Evolutionary conservation across 1,140 invertebrate species (phyloP).

Genomic region (Wasmannia auropunctata): DNA sequence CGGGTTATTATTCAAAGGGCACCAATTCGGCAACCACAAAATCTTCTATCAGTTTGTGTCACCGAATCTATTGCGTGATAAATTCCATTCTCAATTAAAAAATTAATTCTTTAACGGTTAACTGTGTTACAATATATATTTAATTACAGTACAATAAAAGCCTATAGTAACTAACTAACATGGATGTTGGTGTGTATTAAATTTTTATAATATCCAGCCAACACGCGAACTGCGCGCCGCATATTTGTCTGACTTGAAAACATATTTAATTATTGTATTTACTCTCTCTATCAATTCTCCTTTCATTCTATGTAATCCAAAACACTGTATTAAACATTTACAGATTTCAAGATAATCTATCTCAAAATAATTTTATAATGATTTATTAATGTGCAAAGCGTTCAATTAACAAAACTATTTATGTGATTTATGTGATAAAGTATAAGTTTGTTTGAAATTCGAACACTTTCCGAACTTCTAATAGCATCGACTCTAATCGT

Average conservation of each 20-base stretch:
- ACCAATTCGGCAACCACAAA: constrained; percentile 22
- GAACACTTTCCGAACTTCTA: too few relatives aligned
- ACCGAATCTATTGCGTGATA: background rate
- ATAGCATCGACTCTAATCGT: too few relatives aligned
- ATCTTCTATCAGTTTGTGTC: background rate
- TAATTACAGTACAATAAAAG: background rate
- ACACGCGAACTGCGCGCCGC: too few relatives aligned
- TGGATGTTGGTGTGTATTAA: too few relatives aligned
- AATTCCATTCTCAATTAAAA: background rate
- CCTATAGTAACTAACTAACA: too few relatives aligned
- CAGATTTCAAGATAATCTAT: background rate
- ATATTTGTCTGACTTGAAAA: too few relatives aligned
- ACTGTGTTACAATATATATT: background rate
- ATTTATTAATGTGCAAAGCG: background rate
- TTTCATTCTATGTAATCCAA: background rate
- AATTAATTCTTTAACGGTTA: background rate
- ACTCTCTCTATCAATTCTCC: background rate
- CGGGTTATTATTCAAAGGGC: constrained; percentile 52
- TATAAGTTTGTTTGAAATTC: background rate
- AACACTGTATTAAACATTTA: background rate
- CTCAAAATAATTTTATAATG: background rate
- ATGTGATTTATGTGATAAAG: background rate
- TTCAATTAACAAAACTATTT: background rate
- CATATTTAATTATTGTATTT: background rate
- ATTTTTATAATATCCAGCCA: too few relatives aligned